These are phyloP conservation scores for Oncorhynchus kisutch DNA, from an alignment of 2,113 vertebrate species.

Conservation along the genomic window DNA sequence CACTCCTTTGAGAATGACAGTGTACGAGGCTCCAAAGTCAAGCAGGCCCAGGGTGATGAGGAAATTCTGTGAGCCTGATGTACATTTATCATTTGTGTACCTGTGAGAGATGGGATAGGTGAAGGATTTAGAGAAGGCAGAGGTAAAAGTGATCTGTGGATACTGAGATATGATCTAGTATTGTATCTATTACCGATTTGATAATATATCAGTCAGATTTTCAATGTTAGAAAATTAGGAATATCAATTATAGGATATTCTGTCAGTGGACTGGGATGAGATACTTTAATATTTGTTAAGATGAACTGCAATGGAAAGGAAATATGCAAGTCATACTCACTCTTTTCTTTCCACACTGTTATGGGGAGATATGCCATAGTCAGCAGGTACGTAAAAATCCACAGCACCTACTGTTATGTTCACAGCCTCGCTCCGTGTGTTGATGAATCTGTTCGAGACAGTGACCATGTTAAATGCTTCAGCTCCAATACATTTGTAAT, in stretches of 20 bases:
- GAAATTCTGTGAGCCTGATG: slow-evolving; percentile 45
- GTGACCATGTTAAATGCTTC: too few species aligned
- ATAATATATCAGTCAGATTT: background rate
- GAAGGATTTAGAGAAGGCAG: background rate
- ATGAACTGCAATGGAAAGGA: background rate
- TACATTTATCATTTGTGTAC: slow-evolving; percentile 69
- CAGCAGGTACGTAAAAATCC: slow-evolving; percentile 48
- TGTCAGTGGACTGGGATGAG: background rate
- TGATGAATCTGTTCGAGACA: slow-evolving; percentile 81
- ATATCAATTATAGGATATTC: background rate
- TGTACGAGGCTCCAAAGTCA: slow-evolving; percentile 87
- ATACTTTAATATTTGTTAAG: background rate
- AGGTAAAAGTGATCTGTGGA: background rate
- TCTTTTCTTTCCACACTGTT: slow-evolving; percentile 63
- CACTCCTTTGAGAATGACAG: slow-evolving; percentile 80
- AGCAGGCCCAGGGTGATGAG: slow-evolving; percentile 82
- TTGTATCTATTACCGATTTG: too few species aligned
- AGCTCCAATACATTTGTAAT: too few species aligned
- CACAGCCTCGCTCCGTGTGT: slow-evolving; percentile 71
- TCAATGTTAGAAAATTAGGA: background rate
- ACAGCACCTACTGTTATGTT: slow-evolving; percentile 69
- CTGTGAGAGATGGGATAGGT: slow-evolving; percentile 36
- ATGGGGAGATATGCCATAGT: slow-evolving; percentile 72
- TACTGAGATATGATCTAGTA: too few species aligned
- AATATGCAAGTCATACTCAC: slow-evolving; percentile 74